phyloP scores from a whole-genome alignment of 2,113 vertebrate species.

The Struthidea cinerea region DNA sequence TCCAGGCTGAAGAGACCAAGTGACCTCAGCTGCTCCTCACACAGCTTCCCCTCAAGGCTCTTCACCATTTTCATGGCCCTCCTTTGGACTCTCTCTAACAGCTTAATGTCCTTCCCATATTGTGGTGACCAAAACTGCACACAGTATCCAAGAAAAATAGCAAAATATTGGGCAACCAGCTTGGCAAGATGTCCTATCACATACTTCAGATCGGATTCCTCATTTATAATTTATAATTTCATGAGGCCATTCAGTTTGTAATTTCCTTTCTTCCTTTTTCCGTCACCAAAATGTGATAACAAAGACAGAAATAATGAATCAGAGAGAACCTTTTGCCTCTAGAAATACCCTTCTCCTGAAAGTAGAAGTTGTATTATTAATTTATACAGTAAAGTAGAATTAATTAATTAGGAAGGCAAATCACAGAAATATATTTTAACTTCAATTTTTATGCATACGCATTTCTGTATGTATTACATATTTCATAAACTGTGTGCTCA shows the following conservation, averaged over 20 bases:
- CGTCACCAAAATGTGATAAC: neutral
- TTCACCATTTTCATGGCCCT: neutral
- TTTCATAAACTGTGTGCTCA: neutral
- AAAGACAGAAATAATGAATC: neutral
- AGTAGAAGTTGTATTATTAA: neutral
- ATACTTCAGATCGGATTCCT: neutral
- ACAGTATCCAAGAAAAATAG: neutral
- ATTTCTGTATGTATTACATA: neutral
- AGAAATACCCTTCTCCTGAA: neutral
- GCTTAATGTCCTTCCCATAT: neutral
- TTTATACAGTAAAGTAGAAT: neutral
- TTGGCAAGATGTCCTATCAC: neutral
- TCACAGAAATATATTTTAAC: neutral
- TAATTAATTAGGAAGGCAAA: neutral
- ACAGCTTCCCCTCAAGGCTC: neutral
- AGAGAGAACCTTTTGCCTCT: neutral
- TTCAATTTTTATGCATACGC: neutral
- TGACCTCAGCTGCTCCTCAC: neutral
- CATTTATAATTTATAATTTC: neutral
- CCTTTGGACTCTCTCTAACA: neutral
- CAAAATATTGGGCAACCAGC: neutral
- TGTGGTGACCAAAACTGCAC: neutral
- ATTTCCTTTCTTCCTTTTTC: constrained; percentile 23
- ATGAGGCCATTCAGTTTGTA: neutral
- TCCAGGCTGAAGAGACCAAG: neutral